Percentiles rank a stretch among this genome's conserved stretches.
phyloP scores from a whole-genome alignment of 1,140 invertebrate genomes.

The Manduca sexta region DNA sequence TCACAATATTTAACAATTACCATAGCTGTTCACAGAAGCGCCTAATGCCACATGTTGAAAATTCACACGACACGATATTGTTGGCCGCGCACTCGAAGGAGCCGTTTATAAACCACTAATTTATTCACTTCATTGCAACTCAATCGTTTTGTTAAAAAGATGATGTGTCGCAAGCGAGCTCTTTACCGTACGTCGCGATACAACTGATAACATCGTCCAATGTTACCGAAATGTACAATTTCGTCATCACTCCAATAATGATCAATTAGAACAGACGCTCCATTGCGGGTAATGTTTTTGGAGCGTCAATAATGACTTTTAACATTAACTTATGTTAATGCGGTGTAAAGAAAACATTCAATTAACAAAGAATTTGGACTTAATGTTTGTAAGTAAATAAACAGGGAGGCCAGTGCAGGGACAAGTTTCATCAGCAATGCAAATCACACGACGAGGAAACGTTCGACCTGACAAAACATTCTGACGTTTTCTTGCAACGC shows the following conservation, averaged over 20 bases:
- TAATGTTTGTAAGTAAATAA: not conserved
- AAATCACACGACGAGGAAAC: slow-evolving; percentile 14
- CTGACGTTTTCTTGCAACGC: slow-evolving; percentile 1
- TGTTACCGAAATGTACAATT: not conserved
- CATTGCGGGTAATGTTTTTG: too few relatives aligned
- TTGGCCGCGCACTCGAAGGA: too few relatives aligned
- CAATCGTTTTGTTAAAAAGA: too few relatives aligned
- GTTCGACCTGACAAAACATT: slow-evolving; percentile 10
- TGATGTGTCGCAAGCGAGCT: too few relatives aligned
- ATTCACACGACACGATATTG: too few relatives aligned
- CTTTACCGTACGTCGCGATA: too few relatives aligned
- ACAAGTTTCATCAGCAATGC: slow-evolving; percentile 23
- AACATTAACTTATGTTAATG: too few relatives aligned
- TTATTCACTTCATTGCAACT: too few relatives aligned
- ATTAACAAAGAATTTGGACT: not conserved
- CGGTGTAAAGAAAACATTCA: not conserved
- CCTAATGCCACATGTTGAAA: too few relatives aligned
- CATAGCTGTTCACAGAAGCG: not conserved
- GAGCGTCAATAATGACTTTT: too few relatives aligned
- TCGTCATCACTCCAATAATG: not conserved
- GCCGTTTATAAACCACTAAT: too few relatives aligned
- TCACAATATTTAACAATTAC: slow-evolving; percentile 1
- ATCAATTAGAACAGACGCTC: not conserved
- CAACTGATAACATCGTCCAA: too few relatives aligned
- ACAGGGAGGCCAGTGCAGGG: slow-evolving; percentile 9